phyloP scores from a whole-genome alignment of 2,888 invertebrate genomes.

The Homarus gammarus region DNA sequence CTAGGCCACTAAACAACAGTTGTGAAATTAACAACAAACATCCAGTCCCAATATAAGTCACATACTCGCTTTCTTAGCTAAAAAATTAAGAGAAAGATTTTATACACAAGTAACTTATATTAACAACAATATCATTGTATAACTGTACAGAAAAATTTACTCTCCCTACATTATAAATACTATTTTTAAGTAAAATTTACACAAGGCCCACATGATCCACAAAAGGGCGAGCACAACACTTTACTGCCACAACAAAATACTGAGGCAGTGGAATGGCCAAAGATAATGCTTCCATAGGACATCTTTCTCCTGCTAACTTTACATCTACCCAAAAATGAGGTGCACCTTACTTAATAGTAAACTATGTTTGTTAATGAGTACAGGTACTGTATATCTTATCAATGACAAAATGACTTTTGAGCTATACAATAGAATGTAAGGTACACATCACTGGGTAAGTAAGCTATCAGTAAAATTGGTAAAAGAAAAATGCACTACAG shows the following conservation, averaged over 20 bases:
- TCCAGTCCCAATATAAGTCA: conserved; percentile 25
- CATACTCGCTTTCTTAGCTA: conserved; percentile 5
- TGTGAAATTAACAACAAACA: conserved; percentile 20
- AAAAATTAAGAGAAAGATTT: not conserved
- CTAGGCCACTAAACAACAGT: conserved; percentile 5
- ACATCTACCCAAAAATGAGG: not conserved
- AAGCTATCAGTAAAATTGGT: not conserved
- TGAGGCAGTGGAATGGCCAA: conserved; percentile 8
- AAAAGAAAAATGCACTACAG: not conserved
- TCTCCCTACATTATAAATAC: conserved; percentile 35
- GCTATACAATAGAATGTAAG: not conserved
- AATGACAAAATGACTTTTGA: not conserved
- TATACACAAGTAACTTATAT: conserved; percentile 13
- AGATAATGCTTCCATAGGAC: not conserved
- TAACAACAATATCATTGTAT: conserved; percentile 7
- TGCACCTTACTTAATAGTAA: not conserved
- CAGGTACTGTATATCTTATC: not conserved
- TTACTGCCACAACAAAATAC: conserved; percentile 2
- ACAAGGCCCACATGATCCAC: conserved; percentile 26
- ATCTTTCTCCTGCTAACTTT: not conserved
- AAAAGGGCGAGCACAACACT: not conserved
- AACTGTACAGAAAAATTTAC: conserved; percentile 10
- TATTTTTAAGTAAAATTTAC: conserved; percentile 36
- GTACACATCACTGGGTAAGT: not conserved
- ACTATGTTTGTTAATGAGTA: not conserved